phyloP scores from a whole-genome alignment of 2,888 invertebrate species.

The Clunio marinus region DNA sequence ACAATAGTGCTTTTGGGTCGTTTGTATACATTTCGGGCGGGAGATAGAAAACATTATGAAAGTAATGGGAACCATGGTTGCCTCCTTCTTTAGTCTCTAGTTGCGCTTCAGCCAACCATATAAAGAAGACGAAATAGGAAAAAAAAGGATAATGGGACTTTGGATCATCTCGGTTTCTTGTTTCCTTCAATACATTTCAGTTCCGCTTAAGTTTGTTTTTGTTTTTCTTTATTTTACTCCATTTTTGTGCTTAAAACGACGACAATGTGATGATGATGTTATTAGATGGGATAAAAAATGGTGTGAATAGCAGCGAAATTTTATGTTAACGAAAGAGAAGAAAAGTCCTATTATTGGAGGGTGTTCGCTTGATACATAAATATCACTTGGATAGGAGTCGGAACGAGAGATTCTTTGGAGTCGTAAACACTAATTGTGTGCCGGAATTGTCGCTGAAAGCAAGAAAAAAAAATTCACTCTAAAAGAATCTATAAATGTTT shows the following conservation, averaged over 20 bases:
- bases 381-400: no score
- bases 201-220: neutral
- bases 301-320: no score
- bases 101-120: neutral
- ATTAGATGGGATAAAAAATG: no score
- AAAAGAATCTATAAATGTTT: no score
- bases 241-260: neutral
- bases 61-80: slow-evolving; percentile 12
- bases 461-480: no score
- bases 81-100: neutral
- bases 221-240: neutral
- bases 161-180: slow-evolving; percentile 17
- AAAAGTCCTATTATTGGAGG: slow-evolving; percentile 3
- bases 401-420: slow-evolving; percentile 22
- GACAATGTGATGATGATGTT: neutral
- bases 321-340: neutral
- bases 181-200: slow-evolving; percentile 17
- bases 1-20: neutral
- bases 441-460: no score
- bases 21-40: neutral
- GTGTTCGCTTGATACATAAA: slow-evolving; percentile 30
- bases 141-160: slow-evolving; percentile 23
- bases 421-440: slow-evolving; percentile 19
- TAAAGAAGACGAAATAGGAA: neutral
- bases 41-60: slow-evolving; percentile 15